Percentiles rank a stretch among this genome's conserved stretches.
phyloP scores from a whole-genome alignment of 2,113 vertebrate genomes.

The Lota lota region DNA sequence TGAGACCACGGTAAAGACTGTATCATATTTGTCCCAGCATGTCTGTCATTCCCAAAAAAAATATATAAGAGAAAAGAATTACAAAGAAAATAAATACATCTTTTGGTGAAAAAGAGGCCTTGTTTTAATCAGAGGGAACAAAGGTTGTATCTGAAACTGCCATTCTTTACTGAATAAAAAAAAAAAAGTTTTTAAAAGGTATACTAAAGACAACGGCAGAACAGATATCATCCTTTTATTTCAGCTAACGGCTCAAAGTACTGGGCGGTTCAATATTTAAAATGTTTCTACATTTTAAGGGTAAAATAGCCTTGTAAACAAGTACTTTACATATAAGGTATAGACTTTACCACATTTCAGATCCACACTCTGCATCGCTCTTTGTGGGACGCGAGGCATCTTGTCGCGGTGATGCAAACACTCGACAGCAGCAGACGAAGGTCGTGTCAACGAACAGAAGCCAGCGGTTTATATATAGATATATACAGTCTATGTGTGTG shows the following conservation, averaged over 20 bases:
- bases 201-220: constrained; percentile 65
- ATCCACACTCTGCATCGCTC: constrained; percentile 55
- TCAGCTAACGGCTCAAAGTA: constrained; percentile 53
- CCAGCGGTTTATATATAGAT: constrained; percentile 75
- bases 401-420: constrained; percentile 58
- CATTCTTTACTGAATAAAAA: constrained; percentile 72
- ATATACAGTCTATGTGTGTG: constrained; percentile 56
- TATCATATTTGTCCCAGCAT: constrained; percentile 87
- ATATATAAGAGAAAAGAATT: constrained; percentile 69
- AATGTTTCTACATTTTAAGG: constrained; percentile 64
- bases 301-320: constrained; percentile 58
- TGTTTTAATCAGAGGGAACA: constrained; percentile 77
- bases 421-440: constrained; percentile 48
- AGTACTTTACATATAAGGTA: constrained; percentile 60
- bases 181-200: constrained; percentile 70
- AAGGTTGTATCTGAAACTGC: constrained; percentile 80
- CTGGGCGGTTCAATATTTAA: constrained; percentile 61
- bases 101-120: constrained; percentile 80
- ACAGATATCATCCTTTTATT: constrained; percentile 64
- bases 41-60: constrained; percentile 88
- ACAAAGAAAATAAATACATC: constrained; percentile 72
- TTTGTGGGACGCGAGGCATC: constrained; percentile 54
- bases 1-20: constrained; percentile 71
- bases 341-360: constrained; percentile 60
- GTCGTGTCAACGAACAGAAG: constrained; percentile 68